Conservation (phyloP, 2,113 vertebrate species). For the Osmerus mordax region DNA sequence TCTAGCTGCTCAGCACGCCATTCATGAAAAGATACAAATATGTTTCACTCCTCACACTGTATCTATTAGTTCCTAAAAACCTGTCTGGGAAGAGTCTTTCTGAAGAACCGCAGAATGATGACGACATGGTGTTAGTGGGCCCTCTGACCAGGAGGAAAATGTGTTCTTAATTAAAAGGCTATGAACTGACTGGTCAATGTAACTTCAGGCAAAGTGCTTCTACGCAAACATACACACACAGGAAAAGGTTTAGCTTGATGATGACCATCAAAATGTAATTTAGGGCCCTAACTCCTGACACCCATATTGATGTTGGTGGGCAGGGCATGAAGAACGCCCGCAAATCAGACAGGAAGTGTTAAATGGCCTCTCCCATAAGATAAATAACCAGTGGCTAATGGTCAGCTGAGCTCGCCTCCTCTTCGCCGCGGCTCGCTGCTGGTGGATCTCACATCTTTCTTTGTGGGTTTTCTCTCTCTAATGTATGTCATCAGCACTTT, state of each 20-base stretch:
- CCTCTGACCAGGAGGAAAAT: too few species aligned
- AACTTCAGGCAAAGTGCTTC: not conserved
- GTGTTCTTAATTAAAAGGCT: too few species aligned
- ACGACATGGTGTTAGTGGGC: too few species aligned
- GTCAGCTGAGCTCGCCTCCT: slow-evolving; percentile 16
- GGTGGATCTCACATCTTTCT: slow-evolving; percentile 55
- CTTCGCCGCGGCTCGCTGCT: slow-evolving; percentile 17
- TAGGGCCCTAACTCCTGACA: slow-evolving; percentile 51
- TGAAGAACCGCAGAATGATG: too few species aligned
- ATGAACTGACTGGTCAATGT: too few species aligned
- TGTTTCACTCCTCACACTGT: too few species aligned
- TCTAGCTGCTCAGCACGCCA: slow-evolving; percentile 4
- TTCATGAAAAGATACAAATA: not conserved
- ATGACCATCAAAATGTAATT: slow-evolving; percentile 45
- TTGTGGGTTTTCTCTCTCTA: slow-evolving; percentile 36
- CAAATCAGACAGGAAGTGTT: slow-evolving; percentile 60
- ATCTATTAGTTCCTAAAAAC: not conserved
- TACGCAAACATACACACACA: slow-evolving; percentile 23
- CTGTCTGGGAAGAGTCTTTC: too few species aligned
- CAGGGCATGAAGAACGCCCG: slow-evolving; percentile 59
- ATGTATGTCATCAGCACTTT: slow-evolving; percentile 62
- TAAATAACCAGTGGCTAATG: slow-evolving; percentile 58
- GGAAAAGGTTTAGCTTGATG: slow-evolving; percentile 11
- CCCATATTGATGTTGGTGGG: slow-evolving; percentile 55
- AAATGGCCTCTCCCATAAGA: slow-evolving; percentile 60